Evolutionary conservation across 2,888 invertebrate species (phyloP).

Genomic region (Caenorhabditis sp.): DNA sequence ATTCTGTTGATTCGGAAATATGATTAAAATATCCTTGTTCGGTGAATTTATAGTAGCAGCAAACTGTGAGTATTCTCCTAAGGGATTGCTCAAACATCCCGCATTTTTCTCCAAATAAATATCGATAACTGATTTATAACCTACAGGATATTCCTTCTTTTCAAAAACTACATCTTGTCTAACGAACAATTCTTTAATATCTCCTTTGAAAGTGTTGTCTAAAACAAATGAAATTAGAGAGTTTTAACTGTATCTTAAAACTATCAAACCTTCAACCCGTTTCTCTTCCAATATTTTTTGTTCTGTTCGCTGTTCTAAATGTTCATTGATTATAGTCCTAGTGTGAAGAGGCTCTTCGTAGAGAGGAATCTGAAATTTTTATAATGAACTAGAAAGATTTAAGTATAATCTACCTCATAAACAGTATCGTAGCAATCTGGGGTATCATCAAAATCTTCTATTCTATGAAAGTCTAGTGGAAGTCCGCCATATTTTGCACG

Average conservation of each 20-base stretch:
- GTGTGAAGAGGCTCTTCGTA: constrained; percentile 43
- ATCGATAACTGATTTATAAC: constrained; percentile 20
- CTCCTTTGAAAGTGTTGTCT: constrained; percentile 25
- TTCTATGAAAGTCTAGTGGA: constrained; percentile 45
- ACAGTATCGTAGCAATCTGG: constrained; percentile 21
- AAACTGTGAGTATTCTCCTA: constrained; percentile 35
- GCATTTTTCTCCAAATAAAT: constrained; percentile 28
- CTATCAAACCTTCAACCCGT: not conserved
- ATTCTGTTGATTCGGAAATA: constrained; percentile 17
- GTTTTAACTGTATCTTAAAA: too few species aligned
- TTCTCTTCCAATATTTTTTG: constrained; percentile 30
- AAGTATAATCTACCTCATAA: constrained; percentile 25
- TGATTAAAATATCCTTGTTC: constrained; percentile 29
- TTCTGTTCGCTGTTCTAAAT: constrained; percentile 18
- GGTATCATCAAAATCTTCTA: constrained; percentile 11
- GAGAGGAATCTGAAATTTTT: constrained; percentile 33
- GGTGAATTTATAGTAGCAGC: constrained; percentile 19
- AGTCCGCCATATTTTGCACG: constrained; percentile 51
- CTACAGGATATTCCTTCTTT: constrained; percentile 4
- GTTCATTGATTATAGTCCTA: constrained; percentile 22
- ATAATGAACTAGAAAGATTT: not conserved
- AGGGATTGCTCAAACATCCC: constrained; percentile 26
- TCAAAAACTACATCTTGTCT: constrained; percentile 19
- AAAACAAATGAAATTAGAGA: too few species aligned
- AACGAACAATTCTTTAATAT: constrained; percentile 23